Conservation (phyloP, 2,797 vertebrate genomes). For the Macrochelys suwanniensis region DNA sequence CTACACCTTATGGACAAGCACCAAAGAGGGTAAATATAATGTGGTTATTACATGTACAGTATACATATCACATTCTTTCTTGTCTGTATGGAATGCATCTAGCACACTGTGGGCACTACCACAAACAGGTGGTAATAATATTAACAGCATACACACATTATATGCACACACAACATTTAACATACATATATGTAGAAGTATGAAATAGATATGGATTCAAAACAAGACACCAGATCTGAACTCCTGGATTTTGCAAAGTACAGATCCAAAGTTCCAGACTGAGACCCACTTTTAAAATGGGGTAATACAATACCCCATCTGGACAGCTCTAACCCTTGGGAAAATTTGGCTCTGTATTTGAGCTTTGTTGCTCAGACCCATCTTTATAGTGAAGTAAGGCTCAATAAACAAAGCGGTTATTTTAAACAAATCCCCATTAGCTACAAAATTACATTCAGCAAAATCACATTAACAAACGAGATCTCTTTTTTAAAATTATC, state of each 20-base stretch:
- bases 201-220: background rate
- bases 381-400: background rate
- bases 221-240: background rate
- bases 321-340: background rate
- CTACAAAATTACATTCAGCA: background rate
- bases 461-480: background rate
- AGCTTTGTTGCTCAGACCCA: background rate
- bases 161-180: background rate
- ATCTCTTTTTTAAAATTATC: background rate
- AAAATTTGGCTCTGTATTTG: background rate
- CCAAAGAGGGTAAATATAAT: background rate
- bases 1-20: background rate
- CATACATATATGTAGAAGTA: background rate
- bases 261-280: background rate
- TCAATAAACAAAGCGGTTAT: background rate
- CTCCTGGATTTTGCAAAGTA: background rate
- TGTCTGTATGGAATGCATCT: background rate
- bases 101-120: background rate
- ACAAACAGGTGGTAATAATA: background rate
- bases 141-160: background rate
- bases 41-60: background rate
- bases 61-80: background rate
- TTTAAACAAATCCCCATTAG: background rate
- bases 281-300: background rate
- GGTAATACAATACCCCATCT: background rate